Evolutionary conservation across 2,113 vertebrate genomes (phyloP).

Genomic region (Meriones unguiculatus): DNA sequence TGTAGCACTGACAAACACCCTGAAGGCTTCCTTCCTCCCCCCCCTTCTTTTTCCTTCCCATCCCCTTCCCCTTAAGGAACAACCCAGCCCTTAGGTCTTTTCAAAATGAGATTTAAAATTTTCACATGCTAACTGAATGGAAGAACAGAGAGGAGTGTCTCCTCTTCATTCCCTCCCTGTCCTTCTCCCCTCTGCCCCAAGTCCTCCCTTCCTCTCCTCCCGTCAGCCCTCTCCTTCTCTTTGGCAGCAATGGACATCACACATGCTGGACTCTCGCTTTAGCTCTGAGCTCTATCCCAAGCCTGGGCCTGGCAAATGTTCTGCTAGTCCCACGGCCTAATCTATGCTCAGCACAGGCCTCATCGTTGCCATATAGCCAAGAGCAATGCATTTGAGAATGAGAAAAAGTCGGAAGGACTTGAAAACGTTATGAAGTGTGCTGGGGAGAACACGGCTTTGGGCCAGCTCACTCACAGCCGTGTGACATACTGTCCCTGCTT

Average conservation of each 20-base stretch:
- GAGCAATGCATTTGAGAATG: slow-evolving; percentile 34
- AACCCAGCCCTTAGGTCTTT: not conserved
- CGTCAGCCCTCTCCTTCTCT: not conserved
- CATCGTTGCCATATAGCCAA: too few species aligned
- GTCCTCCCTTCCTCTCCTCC: not conserved
- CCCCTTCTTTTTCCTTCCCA: not conserved
- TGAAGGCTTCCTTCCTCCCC: not conserved
- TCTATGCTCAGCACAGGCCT: not conserved
- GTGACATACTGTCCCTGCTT: not conserved
- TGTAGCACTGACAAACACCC: not conserved
- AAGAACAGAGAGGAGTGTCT: not conserved
- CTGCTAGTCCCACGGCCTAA: not conserved
- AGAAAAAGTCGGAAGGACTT: slow-evolving; percentile 25
- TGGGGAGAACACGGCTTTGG: not conserved
- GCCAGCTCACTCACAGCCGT: not conserved
- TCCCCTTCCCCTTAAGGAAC: not conserved
- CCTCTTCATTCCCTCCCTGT: not conserved
- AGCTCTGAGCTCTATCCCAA: not conserved
- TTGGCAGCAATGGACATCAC: not conserved
- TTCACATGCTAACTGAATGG: not conserved
- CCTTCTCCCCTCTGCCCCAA: too few species aligned
- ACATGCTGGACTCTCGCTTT: not conserved
- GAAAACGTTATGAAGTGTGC: not conserved
- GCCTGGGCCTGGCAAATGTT: not conserved
- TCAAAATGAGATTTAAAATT: not conserved